phyloP scores from a whole-genome alignment of 2,888 invertebrate genomes.

The Tromatobia lineatoria region DNA sequence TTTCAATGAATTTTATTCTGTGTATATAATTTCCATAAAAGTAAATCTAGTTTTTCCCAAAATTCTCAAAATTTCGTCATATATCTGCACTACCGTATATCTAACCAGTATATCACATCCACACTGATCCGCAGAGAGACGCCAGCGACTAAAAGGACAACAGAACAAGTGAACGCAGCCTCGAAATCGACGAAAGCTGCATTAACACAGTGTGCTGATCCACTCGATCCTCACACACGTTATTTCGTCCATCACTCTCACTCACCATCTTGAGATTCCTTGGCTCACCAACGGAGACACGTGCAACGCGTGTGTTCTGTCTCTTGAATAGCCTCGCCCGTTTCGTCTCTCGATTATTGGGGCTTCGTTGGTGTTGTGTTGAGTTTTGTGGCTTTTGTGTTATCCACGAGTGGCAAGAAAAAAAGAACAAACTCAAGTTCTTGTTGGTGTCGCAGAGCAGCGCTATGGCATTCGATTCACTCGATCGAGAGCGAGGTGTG shows the following conservation, averaged over 20 bases:
- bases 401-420: background rate
- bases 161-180: background rate
- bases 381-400: background rate
- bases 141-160: too few species aligned
- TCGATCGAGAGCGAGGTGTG: slow-evolving; percentile 66
- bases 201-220: background rate
- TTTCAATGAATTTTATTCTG: too few species aligned
- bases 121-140: too few species aligned
- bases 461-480: slow-evolving; percentile 64
- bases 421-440: background rate
- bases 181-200: background rate
- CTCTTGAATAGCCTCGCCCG: background rate
- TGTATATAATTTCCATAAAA: too few species aligned
- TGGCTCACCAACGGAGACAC: background rate
- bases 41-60: too few species aligned
- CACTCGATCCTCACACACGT: background rate
- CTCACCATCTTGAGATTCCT: slow-evolving; percentile 4
- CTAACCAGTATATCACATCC: too few species aligned
- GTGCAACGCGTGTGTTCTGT: background rate
- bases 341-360: background rate
- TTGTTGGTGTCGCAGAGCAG: slow-evolving; percentile 17
- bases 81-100: too few species aligned
- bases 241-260: background rate
- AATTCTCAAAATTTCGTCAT: too few species aligned
- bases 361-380: background rate